Conservation (phyloP, 2,888 invertebrate genomes). For the Uloborus plumipes region DNA sequence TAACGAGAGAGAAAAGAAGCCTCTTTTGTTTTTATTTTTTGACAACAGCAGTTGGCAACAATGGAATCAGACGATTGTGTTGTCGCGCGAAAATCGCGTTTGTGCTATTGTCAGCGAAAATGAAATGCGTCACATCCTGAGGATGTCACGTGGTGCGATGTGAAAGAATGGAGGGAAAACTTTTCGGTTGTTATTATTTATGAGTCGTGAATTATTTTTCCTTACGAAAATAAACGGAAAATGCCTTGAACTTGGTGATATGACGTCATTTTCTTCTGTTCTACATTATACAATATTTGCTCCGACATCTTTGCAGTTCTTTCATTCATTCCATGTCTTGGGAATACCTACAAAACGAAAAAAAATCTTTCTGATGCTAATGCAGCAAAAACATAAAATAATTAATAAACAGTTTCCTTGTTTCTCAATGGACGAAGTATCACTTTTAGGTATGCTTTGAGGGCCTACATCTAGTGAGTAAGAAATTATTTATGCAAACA, state of each 20-base stretch:
- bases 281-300: not conserved
- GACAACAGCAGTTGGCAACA: constrained; percentile 9
- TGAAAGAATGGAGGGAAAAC: not conserved
- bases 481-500: too few species aligned
- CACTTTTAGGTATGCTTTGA: too few species aligned
- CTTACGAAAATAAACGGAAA: constrained; percentile 16
- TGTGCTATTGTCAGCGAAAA: constrained; percentile 28
- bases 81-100: constrained; percentile 26
- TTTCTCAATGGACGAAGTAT: too few species aligned
- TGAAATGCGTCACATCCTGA: constrained; percentile 32
- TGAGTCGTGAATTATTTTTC: constrained; percentile 10
- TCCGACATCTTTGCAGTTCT: too few species aligned
- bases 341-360: too few species aligned
- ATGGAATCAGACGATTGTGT: constrained; percentile 21
- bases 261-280: constrained; percentile 14
- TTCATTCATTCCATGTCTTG: too few species aligned
- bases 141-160: constrained; percentile 22
- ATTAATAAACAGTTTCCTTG: too few species aligned
- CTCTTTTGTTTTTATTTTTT: constrained; percentile 1
- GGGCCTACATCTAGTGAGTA: too few species aligned
- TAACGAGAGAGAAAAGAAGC: constrained; percentile 2
- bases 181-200: constrained; percentile 25
- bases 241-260: constrained; percentile 30
- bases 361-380: too few species aligned
- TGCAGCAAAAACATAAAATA: too few species aligned